Evolutionary conservation across 2,888 invertebrate genomes (phyloP).

Genomic region (Conops quadrifasciatus): DNA sequence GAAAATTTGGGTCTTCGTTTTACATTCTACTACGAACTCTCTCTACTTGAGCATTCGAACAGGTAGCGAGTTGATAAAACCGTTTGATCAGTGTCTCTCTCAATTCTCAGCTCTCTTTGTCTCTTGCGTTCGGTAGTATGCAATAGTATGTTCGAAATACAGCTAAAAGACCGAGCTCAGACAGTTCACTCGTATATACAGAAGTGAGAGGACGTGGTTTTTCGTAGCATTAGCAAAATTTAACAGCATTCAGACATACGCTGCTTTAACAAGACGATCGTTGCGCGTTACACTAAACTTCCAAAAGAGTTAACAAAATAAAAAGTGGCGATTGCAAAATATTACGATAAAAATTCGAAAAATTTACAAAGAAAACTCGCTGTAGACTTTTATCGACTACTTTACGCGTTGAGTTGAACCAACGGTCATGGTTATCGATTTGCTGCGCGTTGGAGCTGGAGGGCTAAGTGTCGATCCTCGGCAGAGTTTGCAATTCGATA

Average conservation of each 20-base stretch:
- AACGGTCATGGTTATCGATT: background rate
- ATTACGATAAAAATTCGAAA: background rate
- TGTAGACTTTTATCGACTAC: no score
- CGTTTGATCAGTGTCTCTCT: background rate
- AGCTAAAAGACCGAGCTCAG: constrained; percentile 38
- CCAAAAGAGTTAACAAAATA: no score
- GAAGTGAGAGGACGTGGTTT: constrained; percentile 30
- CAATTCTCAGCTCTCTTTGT: no score
- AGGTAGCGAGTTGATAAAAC: background rate
- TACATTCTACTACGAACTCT: background rate
- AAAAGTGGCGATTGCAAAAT: background rate
- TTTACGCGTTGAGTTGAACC: no score
- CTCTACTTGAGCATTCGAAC: background rate
- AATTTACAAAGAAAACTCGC: background rate
- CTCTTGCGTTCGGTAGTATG: no score
- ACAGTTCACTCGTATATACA: constrained; percentile 46
- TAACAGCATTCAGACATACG: background rate
- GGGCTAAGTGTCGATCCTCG: constrained; percentile 52
- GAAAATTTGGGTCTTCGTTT: background rate
- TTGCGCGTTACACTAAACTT: no score
- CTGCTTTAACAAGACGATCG: background rate
- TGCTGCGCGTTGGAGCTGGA: background rate
- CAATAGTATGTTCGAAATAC: constrained; percentile 34
- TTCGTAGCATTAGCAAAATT: background rate
- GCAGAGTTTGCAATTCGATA: constrained; percentile 60